Base-by-base conservation (phyloP, 2,888 invertebrate species). In the Orthosia gracilis region DNA sequence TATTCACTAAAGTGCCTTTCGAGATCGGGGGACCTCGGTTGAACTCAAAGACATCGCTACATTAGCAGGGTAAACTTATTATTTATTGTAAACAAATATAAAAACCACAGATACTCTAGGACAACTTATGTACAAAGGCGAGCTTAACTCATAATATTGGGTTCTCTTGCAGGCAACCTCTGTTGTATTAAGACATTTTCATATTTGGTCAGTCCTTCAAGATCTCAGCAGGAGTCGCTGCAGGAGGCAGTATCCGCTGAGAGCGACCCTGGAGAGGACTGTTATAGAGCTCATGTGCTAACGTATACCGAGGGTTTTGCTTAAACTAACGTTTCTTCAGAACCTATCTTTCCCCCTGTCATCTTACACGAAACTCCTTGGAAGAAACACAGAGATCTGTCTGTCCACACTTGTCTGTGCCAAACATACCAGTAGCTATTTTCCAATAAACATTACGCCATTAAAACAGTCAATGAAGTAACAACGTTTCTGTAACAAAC, bases 401-500 rank as follows among this genome's bases (percentile, higher is more conserved):
- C 50, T 23, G 52, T 61, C 50, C 13, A 50, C 69, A 71, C 40
- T 45, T n/a, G 11, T 49, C 40, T 50, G 4, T 49, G 50, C n/a
- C 50, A 73, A 66, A 61, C 23, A 61, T 23, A 23, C 50, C n/a
- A 57, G 61, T 49, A 76, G 59, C 50, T 59, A 31, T 47, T 76
- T 67, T 67, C 50, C 45, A 66, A 40, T 68, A 81, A 71, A 81
- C 40, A 67, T 80, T 67, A 62, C 67, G 23, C 45, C 57, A 83
- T 66, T 69, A 69, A 61, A 82, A 54, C 73, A 71, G 65, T 62
- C 55, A 69, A 70, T 75, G 64, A 78, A 68, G 67, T 64, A 76
- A 64, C 66, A 76, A 75, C 67, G 67, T 77, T 83, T 81, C 78
- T 75, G 61, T 82, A 80, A 84, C 84, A 77, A 73, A 78, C 70